Evolutionary conservation across 2,113 vertebrate species (phyloP).

Genomic region (Nibea albiflora): DNA sequence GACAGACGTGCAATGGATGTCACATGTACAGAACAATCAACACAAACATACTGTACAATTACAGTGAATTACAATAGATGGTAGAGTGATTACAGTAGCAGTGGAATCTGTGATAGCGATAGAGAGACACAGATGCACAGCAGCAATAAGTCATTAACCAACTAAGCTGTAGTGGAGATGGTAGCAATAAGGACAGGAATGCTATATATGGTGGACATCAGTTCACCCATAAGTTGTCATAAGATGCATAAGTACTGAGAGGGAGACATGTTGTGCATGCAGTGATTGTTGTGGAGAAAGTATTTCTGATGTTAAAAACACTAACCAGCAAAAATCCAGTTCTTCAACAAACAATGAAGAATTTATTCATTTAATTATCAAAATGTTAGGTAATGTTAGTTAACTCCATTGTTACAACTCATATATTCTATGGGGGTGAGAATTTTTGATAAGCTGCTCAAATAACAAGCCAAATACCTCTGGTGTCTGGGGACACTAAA

Average conservation of each 20-base stretch:
- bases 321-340: background rate
- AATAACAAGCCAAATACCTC: background rate
- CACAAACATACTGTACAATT: too few relatives aligned
- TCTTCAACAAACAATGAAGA: background rate
- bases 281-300: background rate
- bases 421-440: background rate
- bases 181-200: too few relatives aligned
- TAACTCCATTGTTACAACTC: background rate
- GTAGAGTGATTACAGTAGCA: too few relatives aligned
- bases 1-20: too few relatives aligned
- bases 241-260: background rate
- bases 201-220: too few relatives aligned
- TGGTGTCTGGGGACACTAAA: background rate
- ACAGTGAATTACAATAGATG: too few relatives aligned
- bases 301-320: background rate
- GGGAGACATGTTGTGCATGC: background rate
- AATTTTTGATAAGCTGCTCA: background rate
- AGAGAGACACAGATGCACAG: too few relatives aligned
- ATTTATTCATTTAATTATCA: background rate
- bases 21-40: too few relatives aligned
- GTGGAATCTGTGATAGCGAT: too few relatives aligned
- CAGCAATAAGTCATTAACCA: too few relatives aligned
- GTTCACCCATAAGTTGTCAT: background rate
- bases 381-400: too few relatives aligned
- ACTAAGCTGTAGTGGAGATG: too few relatives aligned